Evolutionary conservation across 53 echinoderm and acorn worm species (phyloP), one percentile per base, ranked within the genome.

Genomic region (Patiria pectinifera): DNA sequence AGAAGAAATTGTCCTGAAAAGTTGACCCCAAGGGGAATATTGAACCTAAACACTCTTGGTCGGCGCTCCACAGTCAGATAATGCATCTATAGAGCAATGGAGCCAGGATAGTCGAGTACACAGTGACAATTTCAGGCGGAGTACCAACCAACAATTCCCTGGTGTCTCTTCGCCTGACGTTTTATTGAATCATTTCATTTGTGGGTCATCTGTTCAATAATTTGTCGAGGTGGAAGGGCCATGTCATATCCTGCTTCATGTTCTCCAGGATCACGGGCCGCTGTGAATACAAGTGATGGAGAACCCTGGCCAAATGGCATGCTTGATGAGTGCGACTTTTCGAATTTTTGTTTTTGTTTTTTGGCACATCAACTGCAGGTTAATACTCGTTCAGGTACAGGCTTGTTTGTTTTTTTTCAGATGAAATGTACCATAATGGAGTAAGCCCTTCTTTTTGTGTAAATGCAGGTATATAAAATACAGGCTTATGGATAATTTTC

Each of bases 171-270:
- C 15, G 43, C 80, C 0, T 44, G 4, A 74, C 48, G 71, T 87
- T 87, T 53, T 69, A 59, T 87, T 87, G 87, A 87, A 87, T 87
- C 87, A 87, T 75, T 74, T 87, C 75, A 87, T 75, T 58, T 75
- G 87, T 87, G 87, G 87, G 74, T 87, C 87, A 75, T 87, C 74
- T 75, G 87, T 74, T 48, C 46, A 74, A 75, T 71, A 22, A 87
- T 48, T 69, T 48, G 58, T 21, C 11, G 44, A 12, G 86, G 72
- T 53, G 15, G 74, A 49, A n/a, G n/a, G 76, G 45, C 8, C 53
- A 53, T 75, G 74, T 22, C 72, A 87, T 75, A 48, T 86, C 19
- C 82, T 26, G 16, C n/a, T 63, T 44, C 83, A 58, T 11, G 26
- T 58, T 60, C 60, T 60, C 60, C 12, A 35, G 60, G 0, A 60